A percentile compares a stretch with the other conserved stretches of the same genome.
phyloP scores from a whole-genome alignment of 92 coral and sea anemone species.

The Umimayanthus chanpuru region DNA sequence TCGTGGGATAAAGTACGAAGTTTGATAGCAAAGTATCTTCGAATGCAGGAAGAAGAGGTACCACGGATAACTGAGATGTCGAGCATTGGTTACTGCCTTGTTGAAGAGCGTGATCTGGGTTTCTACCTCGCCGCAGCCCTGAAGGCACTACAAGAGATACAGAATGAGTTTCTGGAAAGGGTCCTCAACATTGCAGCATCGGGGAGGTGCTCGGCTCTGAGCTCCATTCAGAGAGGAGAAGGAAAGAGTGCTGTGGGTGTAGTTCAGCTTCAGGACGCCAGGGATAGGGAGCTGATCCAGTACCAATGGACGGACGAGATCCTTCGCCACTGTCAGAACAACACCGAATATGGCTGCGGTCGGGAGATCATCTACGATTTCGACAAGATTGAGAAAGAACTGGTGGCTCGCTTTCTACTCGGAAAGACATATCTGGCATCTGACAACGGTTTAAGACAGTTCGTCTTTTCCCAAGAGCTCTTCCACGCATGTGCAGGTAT shows the following conservation, averaged over 20 bases:
- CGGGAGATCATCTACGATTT: conserved; percentile 78
- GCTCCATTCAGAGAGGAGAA: conserved; percentile 64
- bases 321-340: conserved; percentile 77
- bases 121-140: conserved; percentile 70
- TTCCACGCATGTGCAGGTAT: conserved; percentile 87
- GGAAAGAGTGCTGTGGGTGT: conserved; percentile 56
- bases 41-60: conserved; percentile 39
- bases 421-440: conserved; percentile 81
- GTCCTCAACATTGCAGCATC: conserved; percentile 69
- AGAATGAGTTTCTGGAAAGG: conserved; percentile 79
- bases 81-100: conserved; percentile 77
- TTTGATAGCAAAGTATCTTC: conserved; percentile 45
- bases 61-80: conserved; percentile 78
- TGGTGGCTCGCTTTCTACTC: conserved; percentile 72
- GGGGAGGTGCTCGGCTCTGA: conserved; percentile 74
- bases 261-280: conserved; percentile 87
- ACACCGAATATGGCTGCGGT: conserved; percentile 88
- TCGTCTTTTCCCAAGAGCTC: conserved; percentile 90
- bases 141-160: conserved; percentile 67
- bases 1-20: conserved; percentile 86
- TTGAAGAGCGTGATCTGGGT: conserved; percentile 74
- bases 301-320: conserved; percentile 84
- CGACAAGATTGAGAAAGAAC: conserved; percentile 80
- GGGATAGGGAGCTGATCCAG: conserved; percentile 80
- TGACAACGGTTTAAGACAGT: conserved; percentile 63